Base-by-base conservation (phyloP, 2,797 vertebrate species). In the Enteromius mattozi region DNA sequence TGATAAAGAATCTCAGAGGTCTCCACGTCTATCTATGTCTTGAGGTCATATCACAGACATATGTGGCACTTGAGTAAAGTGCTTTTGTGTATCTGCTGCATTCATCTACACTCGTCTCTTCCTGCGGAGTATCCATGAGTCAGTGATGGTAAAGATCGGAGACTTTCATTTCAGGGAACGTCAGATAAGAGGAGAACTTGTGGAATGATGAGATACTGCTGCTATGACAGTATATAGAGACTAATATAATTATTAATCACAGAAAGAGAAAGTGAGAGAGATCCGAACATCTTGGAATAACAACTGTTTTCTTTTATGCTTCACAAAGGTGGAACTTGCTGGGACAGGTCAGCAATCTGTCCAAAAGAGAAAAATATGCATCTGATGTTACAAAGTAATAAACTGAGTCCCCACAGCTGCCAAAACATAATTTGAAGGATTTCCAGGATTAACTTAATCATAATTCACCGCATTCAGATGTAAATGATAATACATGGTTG, bases 311-410 rank as follows among this genome's bases (percentile, higher is more conserved):
- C n/a, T 10, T 14, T 77, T 86, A 82, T 87, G 65, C 78, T 88
- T 72, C 79, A 76, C 65, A 79, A 82, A 79, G 69, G 47, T 45
- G 84, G 76, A 84, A 85, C 89, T 84, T 85, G 90, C 83, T 42
- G 70, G 80, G 80, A 90, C 89, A 90, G 72, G 86, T 87, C 63
- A 37, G 65, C 45, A 81, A 56, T 63, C 49, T 42, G 51, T 70
- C 72, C 42, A 42, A 61, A 75, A 86, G 74, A 83, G 49, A 16
- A 74, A 93, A 89, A 87, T 91, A 92, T 92, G 81, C 76, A 86
- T 88, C 49, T 82, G 61, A 85, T 78, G 76, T 87, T 90, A 86
- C 33, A 85, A 45, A 89, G 70, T 72, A 71, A 86, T 86, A 80
- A 83, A 35, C 30, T 19, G 30, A 84, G 89, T 91, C 84, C 90